phyloP scores from a whole-genome alignment of 1,140 invertebrate genomes.

The Solenopsis fugax region DNA sequence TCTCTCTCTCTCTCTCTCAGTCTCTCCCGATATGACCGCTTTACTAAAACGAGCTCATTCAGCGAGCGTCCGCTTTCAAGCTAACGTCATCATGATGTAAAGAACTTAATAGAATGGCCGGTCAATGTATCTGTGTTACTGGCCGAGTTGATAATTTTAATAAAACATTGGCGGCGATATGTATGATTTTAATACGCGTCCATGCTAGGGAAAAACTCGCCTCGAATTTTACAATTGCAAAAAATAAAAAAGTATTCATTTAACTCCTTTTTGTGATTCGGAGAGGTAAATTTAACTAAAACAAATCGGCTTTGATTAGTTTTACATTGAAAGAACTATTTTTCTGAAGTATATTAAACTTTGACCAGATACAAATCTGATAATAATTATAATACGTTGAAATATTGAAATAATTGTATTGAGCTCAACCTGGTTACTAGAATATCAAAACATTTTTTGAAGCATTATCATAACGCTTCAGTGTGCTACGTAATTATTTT shows the following conservation, averaged over 20 bases:
- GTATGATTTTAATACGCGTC: conserved; percentile 13
- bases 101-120: conserved; percentile 57
- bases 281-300: neutral
- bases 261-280: neutral
- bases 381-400: no score
- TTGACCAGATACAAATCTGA: no score
- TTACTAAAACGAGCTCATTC: conserved; percentile 63
- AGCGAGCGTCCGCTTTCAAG: conserved; percentile 55
- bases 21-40: conserved; percentile 48
- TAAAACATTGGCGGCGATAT: conserved; percentile 43
- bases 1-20: neutral
- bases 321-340: neutral
- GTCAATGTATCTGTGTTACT: conserved; percentile 59
- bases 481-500: no score
- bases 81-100: conserved; percentile 58
- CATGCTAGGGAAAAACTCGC: neutral
- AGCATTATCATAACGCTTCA: no score
- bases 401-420: no score
- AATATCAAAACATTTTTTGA: no score
- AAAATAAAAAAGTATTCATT: neutral
- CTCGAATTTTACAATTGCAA: neutral
- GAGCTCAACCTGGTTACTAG: no score
- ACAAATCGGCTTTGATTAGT: neutral
- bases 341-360: no score
- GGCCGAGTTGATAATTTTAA: conserved; percentile 59